Percentiles rank a stretch among this genome's conserved stretches.
phyloP scores from a whole-genome alignment of 2,888 invertebrate species.

The Microchrysa polita region DNA sequence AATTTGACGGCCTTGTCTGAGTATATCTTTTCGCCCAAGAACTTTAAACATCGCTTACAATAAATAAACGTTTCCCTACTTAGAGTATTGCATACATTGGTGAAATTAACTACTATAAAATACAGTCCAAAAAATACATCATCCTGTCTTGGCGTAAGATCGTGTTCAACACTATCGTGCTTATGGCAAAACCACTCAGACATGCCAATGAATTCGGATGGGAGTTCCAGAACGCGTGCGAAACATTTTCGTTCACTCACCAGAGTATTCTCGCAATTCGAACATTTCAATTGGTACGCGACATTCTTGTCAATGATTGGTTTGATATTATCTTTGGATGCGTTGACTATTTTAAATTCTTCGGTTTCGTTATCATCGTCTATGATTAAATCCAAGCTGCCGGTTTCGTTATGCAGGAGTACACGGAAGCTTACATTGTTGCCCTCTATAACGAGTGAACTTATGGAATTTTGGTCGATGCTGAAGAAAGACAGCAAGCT shows the following conservation, averaged over 20 bases:
- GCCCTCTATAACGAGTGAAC: slow-evolving; percentile 41
- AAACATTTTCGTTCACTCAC: slow-evolving; percentile 41
- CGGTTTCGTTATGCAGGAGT: slow-evolving; percentile 30
- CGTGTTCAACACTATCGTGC: slow-evolving; percentile 25
- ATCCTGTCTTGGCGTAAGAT: slow-evolving; percentile 44
- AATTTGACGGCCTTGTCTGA: slow-evolving; percentile 39
- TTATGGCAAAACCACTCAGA: slow-evolving; percentile 53
- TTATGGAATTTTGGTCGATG: slow-evolving; percentile 40
- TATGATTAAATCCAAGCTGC: slow-evolving; percentile 10
- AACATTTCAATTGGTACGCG: slow-evolving; percentile 45
- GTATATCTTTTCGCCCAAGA: slow-evolving; percentile 46
- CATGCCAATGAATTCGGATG: slow-evolving; percentile 50
- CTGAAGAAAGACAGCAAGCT: slow-evolving; percentile 32
- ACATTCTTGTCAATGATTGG: slow-evolving; percentile 21
- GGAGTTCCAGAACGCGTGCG: slow-evolving; percentile 50
- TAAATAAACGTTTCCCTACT: slow-evolving; percentile 45
- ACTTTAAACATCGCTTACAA: slow-evolving; percentile 50
- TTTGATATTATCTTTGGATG: slow-evolving; percentile 28
- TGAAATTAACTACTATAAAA: slow-evolving; percentile 48
- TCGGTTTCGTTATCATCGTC: slow-evolving; percentile 22
- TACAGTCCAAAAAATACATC: slow-evolving; percentile 51
- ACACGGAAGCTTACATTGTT: slow-evolving; percentile 45
- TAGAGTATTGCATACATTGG: slow-evolving; percentile 37
- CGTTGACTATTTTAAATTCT: slow-evolving; percentile 12
- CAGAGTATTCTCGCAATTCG: slow-evolving; percentile 45